Conservation (phyloP, 2,888 invertebrate species). For the Merodon equestris region DNA sequence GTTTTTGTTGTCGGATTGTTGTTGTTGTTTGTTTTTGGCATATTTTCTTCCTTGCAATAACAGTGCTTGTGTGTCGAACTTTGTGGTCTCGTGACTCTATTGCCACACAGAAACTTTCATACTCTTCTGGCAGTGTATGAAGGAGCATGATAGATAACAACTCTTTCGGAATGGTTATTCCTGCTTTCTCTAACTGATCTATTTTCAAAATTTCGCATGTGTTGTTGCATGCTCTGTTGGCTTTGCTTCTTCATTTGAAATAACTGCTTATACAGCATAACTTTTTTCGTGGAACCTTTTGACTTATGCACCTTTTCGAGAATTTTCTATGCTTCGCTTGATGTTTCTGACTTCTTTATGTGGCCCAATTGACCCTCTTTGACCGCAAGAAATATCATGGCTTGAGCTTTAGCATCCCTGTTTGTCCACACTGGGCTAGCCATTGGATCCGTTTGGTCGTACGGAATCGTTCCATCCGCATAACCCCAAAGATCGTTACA, state of each 20-base stretch:
- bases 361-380: slow-evolving; percentile 10
- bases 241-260: slow-evolving; percentile 19
- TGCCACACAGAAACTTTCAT: slow-evolving; percentile 31
- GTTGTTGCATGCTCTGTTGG: slow-evolving; percentile 1
- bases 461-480: slow-evolving; percentile 1
- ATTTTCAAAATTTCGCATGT: slow-evolving; percentile 1
- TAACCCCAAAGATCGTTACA: slow-evolving; percentile 43
- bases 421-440: not conserved
- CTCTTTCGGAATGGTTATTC: slow-evolving; percentile 5
- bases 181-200: slow-evolving; percentile 13
- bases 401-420: slow-evolving; percentile 3
- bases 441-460: not conserved
- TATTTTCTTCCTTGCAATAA: slow-evolving; percentile 3
- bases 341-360: not conserved
- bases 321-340: slow-evolving; percentile 13
- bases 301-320: slow-evolving; percentile 15
- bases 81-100: slow-evolving; percentile 32
- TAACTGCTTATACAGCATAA: slow-evolving; percentile 16
- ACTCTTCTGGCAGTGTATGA: not conserved
- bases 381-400: slow-evolving; percentile 15
- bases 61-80: slow-evolving; percentile 13
- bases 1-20: not conserved
- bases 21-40: not conserved
- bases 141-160: slow-evolving; percentile 10
- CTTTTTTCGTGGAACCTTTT: slow-evolving; percentile 7